phyloP scores from a whole-genome alignment of 1,140 invertebrate species.

The Linepithema humile region DNA sequence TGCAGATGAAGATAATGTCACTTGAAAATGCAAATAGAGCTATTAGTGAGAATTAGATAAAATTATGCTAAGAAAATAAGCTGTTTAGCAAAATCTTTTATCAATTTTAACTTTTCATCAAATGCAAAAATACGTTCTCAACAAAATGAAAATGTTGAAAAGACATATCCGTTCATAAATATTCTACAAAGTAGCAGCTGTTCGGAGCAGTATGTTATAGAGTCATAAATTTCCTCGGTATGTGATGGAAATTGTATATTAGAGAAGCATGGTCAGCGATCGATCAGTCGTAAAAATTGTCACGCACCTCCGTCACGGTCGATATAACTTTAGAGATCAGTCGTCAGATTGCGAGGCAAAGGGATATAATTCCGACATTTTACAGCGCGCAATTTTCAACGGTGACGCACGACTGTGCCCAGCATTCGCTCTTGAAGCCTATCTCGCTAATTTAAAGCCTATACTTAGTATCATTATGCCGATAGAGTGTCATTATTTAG shows the following conservation, averaged over 20 bases:
- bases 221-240: conserved; percentile 52
- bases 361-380: conserved; percentile 18
- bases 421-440: conserved; percentile 5
- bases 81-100: not conserved
- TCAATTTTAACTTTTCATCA: not conserved
- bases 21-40: not conserved
- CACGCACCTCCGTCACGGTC: conserved; percentile 4
- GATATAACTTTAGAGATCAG: conserved; percentile 31
- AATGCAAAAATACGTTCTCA: too few species aligned
- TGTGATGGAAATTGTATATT: conserved; percentile 20
- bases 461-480: conserved; percentile 22
- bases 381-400: conserved; percentile 15
- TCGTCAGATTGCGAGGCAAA: not conserved
- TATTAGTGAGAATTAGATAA: not conserved
- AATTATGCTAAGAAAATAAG: not conserved
- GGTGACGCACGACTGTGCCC: not conserved
- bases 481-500: conserved; percentile 26
- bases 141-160: conserved; percentile 27
- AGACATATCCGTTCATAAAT: not conserved
- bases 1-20: not conserved
- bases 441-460: conserved; percentile 36
- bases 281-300: conserved; percentile 59
- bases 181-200: not conserved
- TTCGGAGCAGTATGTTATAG: not conserved
- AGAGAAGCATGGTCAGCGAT: conserved; percentile 27